phyloP scores from a whole-genome alignment of 2,888 invertebrate genomes.

The Epirrhoe tristata region DNA sequence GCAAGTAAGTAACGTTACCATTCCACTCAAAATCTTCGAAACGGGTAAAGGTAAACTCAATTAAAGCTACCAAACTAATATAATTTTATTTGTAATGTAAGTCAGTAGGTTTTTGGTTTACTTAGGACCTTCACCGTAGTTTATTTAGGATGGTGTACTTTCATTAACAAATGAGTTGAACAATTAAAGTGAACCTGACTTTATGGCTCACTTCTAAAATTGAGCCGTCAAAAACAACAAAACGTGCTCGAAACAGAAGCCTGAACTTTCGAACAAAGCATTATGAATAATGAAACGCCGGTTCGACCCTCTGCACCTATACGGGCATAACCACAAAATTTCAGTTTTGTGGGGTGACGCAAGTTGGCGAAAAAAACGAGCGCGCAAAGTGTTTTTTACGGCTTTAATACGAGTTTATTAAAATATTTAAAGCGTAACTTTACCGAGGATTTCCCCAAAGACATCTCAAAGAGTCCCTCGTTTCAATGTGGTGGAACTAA shows the following conservation, averaged over 20 bases:
- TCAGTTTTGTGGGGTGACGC: conserved; percentile 63
- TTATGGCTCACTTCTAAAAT: conserved; percentile 48
- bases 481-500: conserved; percentile 60
- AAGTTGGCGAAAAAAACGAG: conserved; percentile 70
- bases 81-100: conserved; percentile 25
- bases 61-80: conserved; percentile 25
- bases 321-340: conserved; percentile 57
- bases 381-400: conserved; percentile 83
- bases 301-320: conserved; percentile 49
- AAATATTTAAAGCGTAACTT: conserved; percentile 84
- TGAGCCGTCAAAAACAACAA: conserved; percentile 71
- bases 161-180: conserved; percentile 36
- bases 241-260: conserved; percentile 67
- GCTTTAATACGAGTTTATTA: conserved; percentile 84
- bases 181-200: conserved; percentile 35
- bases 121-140: conserved; percentile 37
- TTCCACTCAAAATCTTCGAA: not conserved
- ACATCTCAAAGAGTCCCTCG: conserved; percentile 72
- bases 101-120: conserved; percentile 36
- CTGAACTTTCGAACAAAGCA: conserved; percentile 75
- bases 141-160: conserved; percentile 44
- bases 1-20: not conserved
- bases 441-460: conserved; percentile 81
- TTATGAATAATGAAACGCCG: conserved; percentile 83
- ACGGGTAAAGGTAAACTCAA: not conserved